Base-by-base conservation (phyloP, 2,888 invertebrate species). In the Leptogaster cylindrica region DNA sequence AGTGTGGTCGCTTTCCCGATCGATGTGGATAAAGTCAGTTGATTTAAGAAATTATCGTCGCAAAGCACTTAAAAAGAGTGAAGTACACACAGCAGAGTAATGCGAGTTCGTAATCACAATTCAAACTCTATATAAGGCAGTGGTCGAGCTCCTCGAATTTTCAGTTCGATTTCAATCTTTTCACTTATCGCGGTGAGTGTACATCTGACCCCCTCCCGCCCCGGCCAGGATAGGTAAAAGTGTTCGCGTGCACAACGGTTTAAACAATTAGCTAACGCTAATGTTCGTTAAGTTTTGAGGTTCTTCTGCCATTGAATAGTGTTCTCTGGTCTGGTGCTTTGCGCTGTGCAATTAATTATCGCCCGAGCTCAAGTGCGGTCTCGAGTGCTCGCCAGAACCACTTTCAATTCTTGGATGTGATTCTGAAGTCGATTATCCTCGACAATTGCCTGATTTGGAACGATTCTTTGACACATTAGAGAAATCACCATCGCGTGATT, bases 91-190 rank as follows among this genome's bases (percentile, higher is more conserved):
- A 18, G 23, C 27, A 23, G 31, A 6, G 28, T 44, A 61, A 44
- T 44, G 36, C 28, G 44, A n/a, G 25, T 23, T 25, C 31, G 61
- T 61, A 61, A 61, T 61, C 61, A 20, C 61, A 67, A 28, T n/a
- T 51, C 44, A 51, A 67, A 67, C 39, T 68, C 65, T 52, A 68
- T 65, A 68, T 65, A 65, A 68, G 63, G 46, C 68, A 44, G 27
- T 41, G 48, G 61, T 41, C 16, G 48, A 48, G 41, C 66, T 41
- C 41, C 8, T 58, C 18, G 12, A 65, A 68, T 66, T 68, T 66
- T 68, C 68, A 68, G 65, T 68, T 65, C 52, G 61, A 68, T 61
- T 68, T 68, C 41, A 61, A 61, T 68, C 66, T 66, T 65, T 66
- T 68, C 51, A 20, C 28, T 51, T 33, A 27, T 14, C 46, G 64